These are phyloP conservation scores for Cardinalis cardinalis DNA, from an alignment of 2,113 vertebrate species.

Conservation along the genomic window DNA sequence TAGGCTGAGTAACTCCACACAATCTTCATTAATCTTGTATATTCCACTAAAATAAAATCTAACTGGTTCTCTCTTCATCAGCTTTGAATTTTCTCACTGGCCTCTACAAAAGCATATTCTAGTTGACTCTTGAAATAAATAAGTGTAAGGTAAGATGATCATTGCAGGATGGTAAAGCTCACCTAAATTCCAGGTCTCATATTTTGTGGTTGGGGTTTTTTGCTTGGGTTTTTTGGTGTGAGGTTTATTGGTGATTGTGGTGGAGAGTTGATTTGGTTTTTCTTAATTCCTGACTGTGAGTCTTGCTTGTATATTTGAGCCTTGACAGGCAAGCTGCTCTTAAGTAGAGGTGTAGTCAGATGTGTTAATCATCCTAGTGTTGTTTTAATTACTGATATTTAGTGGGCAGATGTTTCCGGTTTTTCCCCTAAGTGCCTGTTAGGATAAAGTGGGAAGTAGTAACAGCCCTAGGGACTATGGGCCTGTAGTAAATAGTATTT, in stretches of 20 bases:
- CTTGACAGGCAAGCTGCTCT: neutral
- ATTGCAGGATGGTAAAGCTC: neutral
- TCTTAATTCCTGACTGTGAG: neutral
- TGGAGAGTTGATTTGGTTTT: neutral
- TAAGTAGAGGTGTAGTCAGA: neutral
- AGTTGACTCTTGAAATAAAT: neutral
- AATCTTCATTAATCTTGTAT: neutral
- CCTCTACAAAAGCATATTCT: neutral
- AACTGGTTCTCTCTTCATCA: neutral
- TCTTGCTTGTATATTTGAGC: neutral
- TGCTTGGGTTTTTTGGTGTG: neutral
- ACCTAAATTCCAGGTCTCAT: neutral
- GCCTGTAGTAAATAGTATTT: neutral
- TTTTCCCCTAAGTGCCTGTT: neutral
- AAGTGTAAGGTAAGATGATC: neutral
- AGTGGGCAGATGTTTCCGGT: constrained; percentile 26
- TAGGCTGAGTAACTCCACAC: neutral
- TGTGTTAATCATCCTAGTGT: neutral
- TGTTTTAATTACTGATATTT: neutral
- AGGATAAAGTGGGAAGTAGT: neutral
- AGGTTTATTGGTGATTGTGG: neutral
- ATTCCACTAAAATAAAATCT: neutral
- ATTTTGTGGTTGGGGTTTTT: neutral
- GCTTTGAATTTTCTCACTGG: neutral
- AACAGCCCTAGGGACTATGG: neutral